Percentiles rank a stretch among this genome's conserved stretches.
Conservation (phyloP, 2,113 vertebrate species). For the Semnopithecus entellus region DNA sequence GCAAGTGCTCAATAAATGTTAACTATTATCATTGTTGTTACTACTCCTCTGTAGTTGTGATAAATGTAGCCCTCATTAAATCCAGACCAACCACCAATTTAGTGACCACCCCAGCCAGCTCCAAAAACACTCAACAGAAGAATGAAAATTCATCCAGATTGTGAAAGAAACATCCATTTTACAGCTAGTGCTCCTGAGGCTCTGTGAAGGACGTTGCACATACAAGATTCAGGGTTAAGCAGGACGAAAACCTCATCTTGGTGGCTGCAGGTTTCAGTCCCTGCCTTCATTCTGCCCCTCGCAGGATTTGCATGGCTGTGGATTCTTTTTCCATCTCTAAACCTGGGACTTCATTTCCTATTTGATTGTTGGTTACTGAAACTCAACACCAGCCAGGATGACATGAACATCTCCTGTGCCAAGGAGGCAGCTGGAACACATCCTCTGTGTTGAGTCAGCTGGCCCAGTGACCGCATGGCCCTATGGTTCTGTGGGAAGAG, state of each 20-base stretch:
- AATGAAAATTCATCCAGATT: neutral
- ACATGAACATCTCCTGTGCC: neutral
- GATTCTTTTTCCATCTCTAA: neutral
- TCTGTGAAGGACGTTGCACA: no score
- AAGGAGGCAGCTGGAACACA: neutral
- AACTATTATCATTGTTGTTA: neutral
- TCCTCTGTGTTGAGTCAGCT: neutral
- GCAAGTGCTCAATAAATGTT: neutral
- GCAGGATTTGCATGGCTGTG: no score
- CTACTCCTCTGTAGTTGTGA: neutral
- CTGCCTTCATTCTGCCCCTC: neutral
- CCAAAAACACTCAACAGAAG: neutral
- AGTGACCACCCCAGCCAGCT: neutral
- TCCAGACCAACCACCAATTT: neutral
- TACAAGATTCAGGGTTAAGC: neutral
- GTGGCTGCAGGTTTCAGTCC: neutral
- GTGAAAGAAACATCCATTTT: fast-evolving
- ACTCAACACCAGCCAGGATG: neutral
- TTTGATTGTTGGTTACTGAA: neutral
- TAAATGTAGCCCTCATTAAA: neutral
- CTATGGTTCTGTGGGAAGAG: neutral
- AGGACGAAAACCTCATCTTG: neutral
- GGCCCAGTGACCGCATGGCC: neutral
- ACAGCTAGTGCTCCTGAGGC: neutral
- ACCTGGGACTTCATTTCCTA: neutral